Evolutionary conservation across 1,140 invertebrate species (phyloP), one percentile per base, ranked within the genome.

Genomic region (Solenopsis invicta): DNA sequence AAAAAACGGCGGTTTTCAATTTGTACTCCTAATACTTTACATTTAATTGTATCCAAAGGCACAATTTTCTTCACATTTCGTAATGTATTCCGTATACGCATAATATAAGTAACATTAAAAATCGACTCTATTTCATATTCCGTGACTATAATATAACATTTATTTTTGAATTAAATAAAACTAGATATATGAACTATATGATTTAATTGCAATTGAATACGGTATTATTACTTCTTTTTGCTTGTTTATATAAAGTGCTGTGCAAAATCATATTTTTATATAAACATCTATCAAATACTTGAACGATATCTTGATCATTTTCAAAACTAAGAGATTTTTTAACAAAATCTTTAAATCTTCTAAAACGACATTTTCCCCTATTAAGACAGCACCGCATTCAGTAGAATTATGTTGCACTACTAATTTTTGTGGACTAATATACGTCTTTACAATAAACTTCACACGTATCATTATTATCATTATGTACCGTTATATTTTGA

Each of bases 351-450:
- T 67, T 10, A 67, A 21, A 3, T 67, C n/a, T 21, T 67, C 66
- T 21, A 45, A 21, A 67, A 18, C 66, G 8, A 45, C 2, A 21
- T 16, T 67, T 45, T 67, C 66, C 1, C 9, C 37, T 67, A 67
- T 67, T 37, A 67, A 6, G n/a, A 67, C 66, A 45, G 66, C 37
- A 45, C 66, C 66, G n/a, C 66, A 67, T 67, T 67, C 66, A 9
- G 34, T 67, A n/a, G 45, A 1, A 9, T 67, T 67, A 3, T 67
- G 10, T 67, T 67, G 66, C 66, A 67, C 12, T 67, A 67, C 2
- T 67, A 67, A 67, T 67, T 67, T 37, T 67, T 37, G 37, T 8
- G 66, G 66, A 5, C 5, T 67, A 67, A 67, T n/a, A 67, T 67
- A 67, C 45, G 4, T n/a, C 10, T 67, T 67, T 67, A 37, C 66